phyloP scores from a whole-genome alignment of 1,140 invertebrate genomes.

The Zaprionus davidi region DNA sequence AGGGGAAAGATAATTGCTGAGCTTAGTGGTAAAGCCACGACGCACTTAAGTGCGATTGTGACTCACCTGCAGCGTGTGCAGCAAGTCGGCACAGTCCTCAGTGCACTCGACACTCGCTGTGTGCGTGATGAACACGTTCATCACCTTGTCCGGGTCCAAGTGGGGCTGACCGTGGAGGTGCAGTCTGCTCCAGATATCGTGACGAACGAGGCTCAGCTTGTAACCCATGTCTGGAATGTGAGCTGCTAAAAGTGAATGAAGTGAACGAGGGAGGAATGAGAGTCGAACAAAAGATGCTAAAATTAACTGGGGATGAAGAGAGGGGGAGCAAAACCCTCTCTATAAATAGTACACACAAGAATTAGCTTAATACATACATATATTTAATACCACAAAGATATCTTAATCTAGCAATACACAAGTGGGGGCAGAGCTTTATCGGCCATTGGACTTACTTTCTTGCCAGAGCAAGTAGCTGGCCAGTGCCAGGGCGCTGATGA shows the following conservation, averaged over 20 bases:
- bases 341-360: background rate
- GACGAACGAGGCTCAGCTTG: conserved; percentile 62
- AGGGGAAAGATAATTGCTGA: background rate
- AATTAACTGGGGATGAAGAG: too few species aligned
- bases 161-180: conserved; percentile 20
- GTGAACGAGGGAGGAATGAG: background rate
- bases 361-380: background rate
- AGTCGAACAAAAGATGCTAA: too few species aligned
- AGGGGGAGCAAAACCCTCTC: background rate
- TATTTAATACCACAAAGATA: background rate
- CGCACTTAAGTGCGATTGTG: background rate
- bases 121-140: conserved; percentile 67
- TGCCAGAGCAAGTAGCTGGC: conserved; percentile 68
- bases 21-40: background rate
- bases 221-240: conserved; percentile 49
- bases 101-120: conserved; percentile 58
- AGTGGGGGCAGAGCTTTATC: background rate
- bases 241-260: conserved; percentile 39
- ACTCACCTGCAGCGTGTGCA: conserved; percentile 67
- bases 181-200: conserved; percentile 68
- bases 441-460: conserved; percentile 60
- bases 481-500: conserved; percentile 44
- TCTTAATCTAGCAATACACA: background rate
- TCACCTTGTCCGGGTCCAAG: conserved; percentile 48
- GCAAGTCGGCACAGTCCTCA: conserved; percentile 52